phyloP scores from a whole-genome alignment of 2,888 invertebrate genomes.

The Brachypalpus laphriformis region DNA sequence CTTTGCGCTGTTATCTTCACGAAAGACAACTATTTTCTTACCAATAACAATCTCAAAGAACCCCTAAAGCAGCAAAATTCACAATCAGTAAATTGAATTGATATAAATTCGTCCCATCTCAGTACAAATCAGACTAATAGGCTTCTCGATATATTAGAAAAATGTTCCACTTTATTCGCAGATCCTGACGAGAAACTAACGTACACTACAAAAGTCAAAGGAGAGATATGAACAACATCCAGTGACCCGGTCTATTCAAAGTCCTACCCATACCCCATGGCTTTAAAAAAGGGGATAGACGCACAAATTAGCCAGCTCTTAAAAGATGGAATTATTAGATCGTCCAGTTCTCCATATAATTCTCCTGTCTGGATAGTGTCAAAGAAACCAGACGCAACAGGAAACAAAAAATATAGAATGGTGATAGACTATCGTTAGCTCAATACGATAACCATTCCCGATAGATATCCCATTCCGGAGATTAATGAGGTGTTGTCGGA shows the following conservation, averaged over 20 bases:
- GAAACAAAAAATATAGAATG: slow-evolving; percentile 59
- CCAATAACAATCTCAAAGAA: background rate
- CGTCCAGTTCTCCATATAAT: background rate
- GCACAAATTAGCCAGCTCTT: background rate
- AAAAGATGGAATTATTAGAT: background rate
- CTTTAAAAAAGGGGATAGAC: background rate
- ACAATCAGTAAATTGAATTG: background rate
- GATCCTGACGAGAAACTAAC: too few relatives aligned
- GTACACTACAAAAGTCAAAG: background rate
- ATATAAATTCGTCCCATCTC: background rate
- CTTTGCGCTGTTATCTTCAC: background rate
- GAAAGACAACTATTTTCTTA: background rate
- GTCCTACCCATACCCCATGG: background rate
- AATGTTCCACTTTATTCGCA: background rate
- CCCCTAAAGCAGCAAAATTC: background rate
- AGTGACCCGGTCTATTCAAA: background rate
- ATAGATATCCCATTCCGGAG: too few relatives aligned
- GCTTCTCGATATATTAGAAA: background rate
- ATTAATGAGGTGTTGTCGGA: background rate
- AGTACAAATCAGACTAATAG: background rate
- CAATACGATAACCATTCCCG: slow-evolving; percentile 32
- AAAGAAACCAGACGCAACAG: slow-evolving; percentile 57
- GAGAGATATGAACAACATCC: background rate
- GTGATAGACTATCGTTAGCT: slow-evolving; percentile 63
- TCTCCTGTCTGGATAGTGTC: slow-evolving; percentile 56